These are phyloP conservation scores for Hyaena hyaena DNA, from an alignment of 2,113 vertebrate species.

Conservation along the genomic window DNA sequence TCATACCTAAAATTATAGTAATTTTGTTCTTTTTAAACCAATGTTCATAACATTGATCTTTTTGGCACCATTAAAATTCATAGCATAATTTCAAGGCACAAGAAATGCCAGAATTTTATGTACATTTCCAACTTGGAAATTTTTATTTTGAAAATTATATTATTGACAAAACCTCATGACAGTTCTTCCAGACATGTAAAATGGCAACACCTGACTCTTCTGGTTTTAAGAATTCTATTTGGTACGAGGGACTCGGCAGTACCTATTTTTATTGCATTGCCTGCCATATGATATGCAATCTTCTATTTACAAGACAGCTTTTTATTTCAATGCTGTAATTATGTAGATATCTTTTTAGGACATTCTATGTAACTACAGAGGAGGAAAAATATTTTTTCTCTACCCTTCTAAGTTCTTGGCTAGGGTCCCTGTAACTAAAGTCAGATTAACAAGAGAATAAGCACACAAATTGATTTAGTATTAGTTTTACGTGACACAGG, in stretches of 20 bases:
- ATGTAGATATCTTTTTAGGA: background rate
- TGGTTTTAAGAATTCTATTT: background rate
- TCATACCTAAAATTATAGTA: background rate
- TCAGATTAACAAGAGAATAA: background rate
- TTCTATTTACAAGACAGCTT: background rate
- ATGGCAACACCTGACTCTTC: background rate
- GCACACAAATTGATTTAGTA: background rate
- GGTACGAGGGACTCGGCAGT: background rate
- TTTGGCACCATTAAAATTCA: background rate
- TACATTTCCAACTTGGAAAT: conserved; percentile 14
- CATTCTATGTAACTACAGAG: background rate
- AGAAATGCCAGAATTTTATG: background rate
- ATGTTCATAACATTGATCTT: conserved; percentile 20
- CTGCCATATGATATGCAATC: background rate
- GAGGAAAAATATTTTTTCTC: background rate
- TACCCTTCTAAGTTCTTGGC: background rate
- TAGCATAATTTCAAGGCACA: conserved; percentile 8
- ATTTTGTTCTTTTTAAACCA: background rate
- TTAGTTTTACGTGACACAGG: background rate
- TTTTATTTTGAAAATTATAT: conserved; percentile 26
- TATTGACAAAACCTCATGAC: background rate
- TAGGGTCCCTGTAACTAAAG: background rate
- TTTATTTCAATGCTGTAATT: background rate
- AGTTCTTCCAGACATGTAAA: background rate
- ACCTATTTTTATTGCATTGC: background rate